These are phyloP conservation scores for Polietes domitor DNA, from an alignment of 2,888 invertebrate species.

Conservation along the genomic window DNA sequence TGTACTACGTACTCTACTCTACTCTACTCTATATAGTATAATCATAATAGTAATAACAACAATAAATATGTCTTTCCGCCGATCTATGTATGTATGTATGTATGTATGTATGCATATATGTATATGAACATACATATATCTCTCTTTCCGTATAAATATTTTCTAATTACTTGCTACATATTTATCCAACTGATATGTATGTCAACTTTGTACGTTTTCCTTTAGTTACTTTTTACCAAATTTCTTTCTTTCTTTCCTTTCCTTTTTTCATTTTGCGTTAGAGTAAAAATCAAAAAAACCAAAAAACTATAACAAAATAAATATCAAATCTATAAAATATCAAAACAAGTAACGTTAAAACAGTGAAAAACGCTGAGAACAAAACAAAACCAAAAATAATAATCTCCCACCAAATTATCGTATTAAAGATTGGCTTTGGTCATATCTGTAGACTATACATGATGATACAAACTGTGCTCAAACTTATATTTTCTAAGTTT, in stretches of 20 bases:
- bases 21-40: slow-evolving; percentile 29
- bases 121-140: not conserved
- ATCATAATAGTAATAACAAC: no score
- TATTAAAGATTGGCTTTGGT: slow-evolving; percentile 39
- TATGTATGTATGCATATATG: slow-evolving; percentile 9
- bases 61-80: slow-evolving; percentile 52
- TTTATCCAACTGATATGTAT: no score
- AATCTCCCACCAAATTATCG: slow-evolving; percentile 69
- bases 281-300: no score
- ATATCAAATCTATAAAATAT: not conserved
- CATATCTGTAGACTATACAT: slow-evolving; percentile 42
- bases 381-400: slow-evolving; percentile 58
- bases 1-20: slow-evolving; percentile 29
- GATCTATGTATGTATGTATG: slow-evolving; percentile 57
- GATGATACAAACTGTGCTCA: slow-evolving; percentile 41
- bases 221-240: not conserved
- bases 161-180: no score
- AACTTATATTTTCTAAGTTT: slow-evolving; percentile 49
- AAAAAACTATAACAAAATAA: not conserved
- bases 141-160: not conserved
- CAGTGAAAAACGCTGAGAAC: not conserved
- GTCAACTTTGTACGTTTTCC: no score
- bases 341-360: not conserved
- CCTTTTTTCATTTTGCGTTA: slow-evolving; percentile 15
- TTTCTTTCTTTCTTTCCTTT: not conserved